Percentiles rank a stretch among this genome's conserved stretches.
These are phyloP conservation scores for Panurus biarmicus DNA, from an alignment of 2,113 vertebrate genomes.

Conservation along the genomic window DNA sequence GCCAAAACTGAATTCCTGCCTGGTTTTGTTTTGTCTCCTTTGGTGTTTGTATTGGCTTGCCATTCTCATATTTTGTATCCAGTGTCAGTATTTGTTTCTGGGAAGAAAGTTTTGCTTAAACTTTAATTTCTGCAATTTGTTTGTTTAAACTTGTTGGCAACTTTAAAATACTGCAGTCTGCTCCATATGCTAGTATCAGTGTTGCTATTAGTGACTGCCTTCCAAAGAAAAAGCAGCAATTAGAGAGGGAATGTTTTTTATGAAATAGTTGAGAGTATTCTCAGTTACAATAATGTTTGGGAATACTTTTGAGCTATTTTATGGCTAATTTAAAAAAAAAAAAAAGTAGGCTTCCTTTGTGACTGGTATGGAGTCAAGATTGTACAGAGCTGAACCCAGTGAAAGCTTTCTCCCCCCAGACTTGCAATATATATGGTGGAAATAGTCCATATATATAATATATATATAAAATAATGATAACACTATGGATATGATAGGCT, in stretches of 20 bases:
- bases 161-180: neutral
- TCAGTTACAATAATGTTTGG: slow-evolving; percentile 29
- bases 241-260: neutral
- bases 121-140: slow-evolving; percentile 51
- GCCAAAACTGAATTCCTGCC: slow-evolving; percentile 40
- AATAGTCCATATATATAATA: neutral
- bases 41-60: slow-evolving; percentile 37
- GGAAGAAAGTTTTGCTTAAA: slow-evolving; percentile 44
- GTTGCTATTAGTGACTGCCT: neutral
- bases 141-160: slow-evolving; percentile 51
- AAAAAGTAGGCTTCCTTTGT: neutral
- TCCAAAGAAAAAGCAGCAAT: neutral
- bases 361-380: neutral
- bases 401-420: neutral
- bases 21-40: slow-evolving; percentile 54
- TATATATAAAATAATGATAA: neutral
- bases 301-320: slow-evolving; percentile 7
- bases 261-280: slow-evolving; percentile 29
- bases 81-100: slow-evolving; percentile 39
- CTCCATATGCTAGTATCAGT: neutral
- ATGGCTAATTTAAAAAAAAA: neutral
- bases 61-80: slow-evolving; percentile 39
- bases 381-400: neutral
- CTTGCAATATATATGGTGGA: neutral
- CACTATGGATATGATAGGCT: neutral